Evolutionary conservation across 2,113 vertebrate genomes (phyloP).

Genomic region (Meleagris gallopavo): DNA sequence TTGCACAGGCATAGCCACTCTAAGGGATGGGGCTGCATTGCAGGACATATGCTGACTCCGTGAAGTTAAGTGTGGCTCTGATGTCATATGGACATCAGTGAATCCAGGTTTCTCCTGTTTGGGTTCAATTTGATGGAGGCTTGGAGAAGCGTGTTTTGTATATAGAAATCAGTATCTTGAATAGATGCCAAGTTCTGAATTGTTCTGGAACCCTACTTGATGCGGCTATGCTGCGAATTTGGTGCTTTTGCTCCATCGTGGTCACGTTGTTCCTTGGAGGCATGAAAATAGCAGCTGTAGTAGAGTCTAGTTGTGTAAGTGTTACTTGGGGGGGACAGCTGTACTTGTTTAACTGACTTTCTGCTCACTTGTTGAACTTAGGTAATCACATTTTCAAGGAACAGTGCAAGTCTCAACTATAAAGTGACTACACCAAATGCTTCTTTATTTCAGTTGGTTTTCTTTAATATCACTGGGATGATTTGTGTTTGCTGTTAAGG

Average conservation of each 20-base stretch:
- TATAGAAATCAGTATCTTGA: background rate
- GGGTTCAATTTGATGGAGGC: background rate
- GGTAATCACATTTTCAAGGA: conserved; percentile 1
- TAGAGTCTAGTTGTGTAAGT: background rate
- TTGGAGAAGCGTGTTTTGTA: background rate
- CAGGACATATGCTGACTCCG: background rate
- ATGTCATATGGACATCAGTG: background rate
- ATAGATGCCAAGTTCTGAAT: background rate
- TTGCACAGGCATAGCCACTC: background rate
- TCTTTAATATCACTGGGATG: conserved; percentile 50
- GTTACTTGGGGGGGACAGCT: background rate
- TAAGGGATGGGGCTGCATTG: background rate
- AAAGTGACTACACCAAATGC: background rate
- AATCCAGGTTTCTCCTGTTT: background rate
- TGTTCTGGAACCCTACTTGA: background rate
- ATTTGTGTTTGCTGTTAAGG: conserved; percentile 40
- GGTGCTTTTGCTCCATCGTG: background rate
- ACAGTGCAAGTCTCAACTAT: background rate
- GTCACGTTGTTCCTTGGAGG: background rate
- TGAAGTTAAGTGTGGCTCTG: background rate
- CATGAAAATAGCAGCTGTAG: background rate
- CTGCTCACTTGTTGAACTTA: conserved; percentile 21
- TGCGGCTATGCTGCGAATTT: background rate
- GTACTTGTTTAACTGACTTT: background rate
- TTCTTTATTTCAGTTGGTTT: conserved; percentile 14